Conservation (phyloP, 2,113 vertebrate species). For the Gorsachius goisagi region DNA sequence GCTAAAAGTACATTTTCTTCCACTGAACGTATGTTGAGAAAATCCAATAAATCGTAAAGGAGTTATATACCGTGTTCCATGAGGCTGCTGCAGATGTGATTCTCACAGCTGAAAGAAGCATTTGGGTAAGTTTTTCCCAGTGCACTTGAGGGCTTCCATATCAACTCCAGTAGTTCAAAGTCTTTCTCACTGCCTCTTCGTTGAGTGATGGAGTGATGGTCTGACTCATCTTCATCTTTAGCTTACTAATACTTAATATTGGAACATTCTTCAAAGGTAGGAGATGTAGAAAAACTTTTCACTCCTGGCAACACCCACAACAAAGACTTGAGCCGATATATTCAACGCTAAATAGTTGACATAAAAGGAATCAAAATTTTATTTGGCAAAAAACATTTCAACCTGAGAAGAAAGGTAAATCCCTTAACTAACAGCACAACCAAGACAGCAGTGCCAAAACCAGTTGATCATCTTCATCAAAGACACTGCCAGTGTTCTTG, state of each 20-base stretch:
- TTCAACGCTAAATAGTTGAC: not conserved
- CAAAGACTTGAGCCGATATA: not conserved
- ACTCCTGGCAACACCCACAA: not conserved
- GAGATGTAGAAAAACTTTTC: not conserved
- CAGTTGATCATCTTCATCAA: not conserved
- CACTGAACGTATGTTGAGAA: accelerated
- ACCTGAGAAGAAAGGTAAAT: conserved; percentile 8
- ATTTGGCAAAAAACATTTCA: not conserved
- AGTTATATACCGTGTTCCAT: accelerated
- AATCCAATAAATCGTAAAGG: not conserved
- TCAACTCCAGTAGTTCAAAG: not conserved
- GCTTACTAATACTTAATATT: conserved; percentile 13
- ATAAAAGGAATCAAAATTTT: not conserved
- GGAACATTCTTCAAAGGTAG: not conserved
- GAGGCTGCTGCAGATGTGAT: not conserved
- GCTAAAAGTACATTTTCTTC: not conserved
- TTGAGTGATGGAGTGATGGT: not conserved
- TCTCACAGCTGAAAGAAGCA: not conserved
- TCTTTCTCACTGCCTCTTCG: not conserved
- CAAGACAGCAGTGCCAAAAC: not conserved
- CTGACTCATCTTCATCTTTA: conserved; percentile 28
- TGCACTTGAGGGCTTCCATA: not conserved
- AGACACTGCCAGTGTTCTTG: not conserved
- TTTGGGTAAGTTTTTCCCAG: not conserved
- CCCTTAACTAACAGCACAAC: not conserved